A percentile compares a stretch with the other conserved stretches of the same genome.
Conservation (phyloP, 2,888 invertebrate genomes). For the Chrysina gloriosa region DNA sequence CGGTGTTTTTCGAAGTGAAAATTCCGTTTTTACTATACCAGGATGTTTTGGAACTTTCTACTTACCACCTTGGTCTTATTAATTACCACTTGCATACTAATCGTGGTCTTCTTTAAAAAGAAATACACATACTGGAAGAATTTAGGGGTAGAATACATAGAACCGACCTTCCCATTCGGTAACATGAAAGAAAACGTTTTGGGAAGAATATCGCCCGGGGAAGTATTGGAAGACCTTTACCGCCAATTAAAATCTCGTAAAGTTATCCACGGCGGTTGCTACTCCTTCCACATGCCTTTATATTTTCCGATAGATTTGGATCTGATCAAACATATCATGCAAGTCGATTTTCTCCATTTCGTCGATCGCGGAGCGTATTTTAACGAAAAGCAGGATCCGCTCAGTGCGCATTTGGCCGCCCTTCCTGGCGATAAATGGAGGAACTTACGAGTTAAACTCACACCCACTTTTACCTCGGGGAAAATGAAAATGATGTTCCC, state of each 20-base stretch:
- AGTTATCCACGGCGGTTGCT: background rate
- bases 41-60: too few species aligned
- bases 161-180: background rate
- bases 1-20: too few species aligned
- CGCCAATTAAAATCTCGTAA: background rate
- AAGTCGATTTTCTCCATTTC: background rate
- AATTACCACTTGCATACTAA: too few species aligned
- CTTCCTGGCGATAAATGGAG: too few species aligned
- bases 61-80: too few species aligned
- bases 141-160: background rate
- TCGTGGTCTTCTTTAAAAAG: too few species aligned
- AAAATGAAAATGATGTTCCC: constrained; percentile 49
- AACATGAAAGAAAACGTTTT: background rate
- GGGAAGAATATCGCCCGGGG: background rate
- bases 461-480: constrained; percentile 48
- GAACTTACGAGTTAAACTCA: constrained; percentile 44
- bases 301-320: background rate
- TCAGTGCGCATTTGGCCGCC: too few species aligned
- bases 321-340: background rate
- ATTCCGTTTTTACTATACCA: too few species aligned
- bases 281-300: too few species aligned
- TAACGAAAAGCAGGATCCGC: too few species aligned
- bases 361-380: too few species aligned
- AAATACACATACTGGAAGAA: background rate
- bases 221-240: background rate